A percentile compares a stretch with the other conserved stretches of the same genome.
These are phyloP conservation scores for Amphimedon queenslandica DNA, from an alignment of 37 sponge, comb jelly and placozoan genomes.

Conservation along the genomic window DNA sequence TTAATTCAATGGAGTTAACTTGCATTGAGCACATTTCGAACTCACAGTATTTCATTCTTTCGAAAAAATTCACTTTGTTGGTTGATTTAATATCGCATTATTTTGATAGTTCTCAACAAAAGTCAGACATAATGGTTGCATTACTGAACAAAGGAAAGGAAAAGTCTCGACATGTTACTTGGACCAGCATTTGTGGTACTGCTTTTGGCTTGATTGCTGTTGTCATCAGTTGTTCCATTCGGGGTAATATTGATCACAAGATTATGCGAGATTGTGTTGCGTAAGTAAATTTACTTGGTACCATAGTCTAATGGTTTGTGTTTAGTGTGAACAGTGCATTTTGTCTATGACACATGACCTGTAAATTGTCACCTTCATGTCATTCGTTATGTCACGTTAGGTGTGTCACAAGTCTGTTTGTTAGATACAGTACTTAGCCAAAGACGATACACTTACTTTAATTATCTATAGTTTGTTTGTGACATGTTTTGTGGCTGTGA, in stretches of 20 bases:
- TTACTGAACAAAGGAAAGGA: not conserved
- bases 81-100: slow-evolving; percentile 24
- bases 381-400: too few relatives aligned
- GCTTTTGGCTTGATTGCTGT: slow-evolving; percentile 36
- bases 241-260: not conserved
- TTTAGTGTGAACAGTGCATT: too few relatives aligned
- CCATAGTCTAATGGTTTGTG: too few relatives aligned
- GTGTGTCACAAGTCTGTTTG: too few relatives aligned
- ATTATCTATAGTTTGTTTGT: too few relatives aligned
- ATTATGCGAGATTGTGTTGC: too few relatives aligned
- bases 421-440: too few relatives aligned
- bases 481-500: too few relatives aligned
- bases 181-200: slow-evolving; percentile 23
- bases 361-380: too few relatives aligned
- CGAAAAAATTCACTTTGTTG: slow-evolving; percentile 27
- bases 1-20: slow-evolving; percentile 11
- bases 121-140: not conserved
- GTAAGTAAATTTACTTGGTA: too few relatives aligned
- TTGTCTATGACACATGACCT: too few relatives aligned
- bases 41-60: slow-evolving; percentile 24
- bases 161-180: not conserved
- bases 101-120: not conserved
- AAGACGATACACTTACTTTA: too few relatives aligned
- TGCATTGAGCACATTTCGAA: slow-evolving; percentile 23
- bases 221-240: slow-evolving; percentile 21